Conservation (phyloP, 2,797 vertebrate species). For the Notamacropus eugenii region DNA sequence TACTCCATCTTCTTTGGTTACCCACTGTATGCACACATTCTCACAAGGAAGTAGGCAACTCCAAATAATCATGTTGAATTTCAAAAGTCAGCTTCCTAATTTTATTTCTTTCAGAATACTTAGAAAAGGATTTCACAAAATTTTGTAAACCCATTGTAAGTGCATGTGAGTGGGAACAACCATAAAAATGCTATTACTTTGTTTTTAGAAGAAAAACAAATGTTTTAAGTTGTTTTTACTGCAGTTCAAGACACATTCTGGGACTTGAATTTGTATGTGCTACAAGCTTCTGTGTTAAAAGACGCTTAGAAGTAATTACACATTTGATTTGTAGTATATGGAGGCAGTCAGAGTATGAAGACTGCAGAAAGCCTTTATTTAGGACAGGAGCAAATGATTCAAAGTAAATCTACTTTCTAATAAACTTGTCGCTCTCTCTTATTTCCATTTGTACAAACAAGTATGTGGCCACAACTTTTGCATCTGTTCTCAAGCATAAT, state of each 20-base stretch:
- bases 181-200: conserved; percentile 32
- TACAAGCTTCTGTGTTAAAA: conserved; percentile 27
- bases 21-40: neutral
- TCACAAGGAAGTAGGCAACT: conserved; percentile 42
- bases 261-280: conserved; percentile 1
- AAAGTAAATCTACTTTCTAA: conserved; percentile 8
- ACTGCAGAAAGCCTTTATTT: conserved; percentile 39
- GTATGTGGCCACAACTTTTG: neutral
- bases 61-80: conserved; percentile 17
- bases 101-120: conserved; percentile 51
- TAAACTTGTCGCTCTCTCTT: conserved; percentile 42
- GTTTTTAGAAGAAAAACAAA: conserved; percentile 24
- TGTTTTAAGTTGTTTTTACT: conserved; percentile 41
- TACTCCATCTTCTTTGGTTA: neutral
- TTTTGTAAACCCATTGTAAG: conserved; percentile 38
- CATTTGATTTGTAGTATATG: conserved; percentile 46
- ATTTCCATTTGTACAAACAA: conserved; percentile 22
- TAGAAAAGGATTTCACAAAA: conserved; percentile 46
- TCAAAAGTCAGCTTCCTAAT: conserved; percentile 25
- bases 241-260: conserved; percentile 31
- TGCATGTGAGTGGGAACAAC: neutral
- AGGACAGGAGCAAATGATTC: conserved; percentile 20
- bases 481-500: conserved; percentile 18
- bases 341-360: neutral
- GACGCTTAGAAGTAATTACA: conserved; percentile 46